These are phyloP conservation scores for Nymphicus hollandicus DNA, from an alignment of 2,113 vertebrate species.

Conservation along the genomic window DNA sequence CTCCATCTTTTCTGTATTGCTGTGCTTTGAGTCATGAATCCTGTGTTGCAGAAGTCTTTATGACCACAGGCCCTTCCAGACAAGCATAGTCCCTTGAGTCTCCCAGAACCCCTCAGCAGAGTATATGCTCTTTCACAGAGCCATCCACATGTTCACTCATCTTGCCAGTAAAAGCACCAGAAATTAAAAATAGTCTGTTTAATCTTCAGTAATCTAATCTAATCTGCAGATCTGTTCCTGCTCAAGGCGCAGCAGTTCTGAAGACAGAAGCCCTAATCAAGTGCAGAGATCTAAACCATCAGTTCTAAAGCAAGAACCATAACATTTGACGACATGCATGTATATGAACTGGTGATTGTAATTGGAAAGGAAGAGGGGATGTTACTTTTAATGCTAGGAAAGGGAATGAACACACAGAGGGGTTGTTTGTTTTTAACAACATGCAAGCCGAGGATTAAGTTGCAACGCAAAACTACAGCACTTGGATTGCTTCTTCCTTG, in stretches of 20 bases:
- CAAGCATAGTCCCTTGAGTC: neutral
- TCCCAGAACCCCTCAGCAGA: neutral
- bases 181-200: neutral
- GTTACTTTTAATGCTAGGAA: neutral
- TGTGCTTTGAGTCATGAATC: neutral
- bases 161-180: neutral
- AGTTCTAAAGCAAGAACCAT: neutral
- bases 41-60: neutral
- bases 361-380: neutral
- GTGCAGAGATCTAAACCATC: neutral
- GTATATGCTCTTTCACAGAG: neutral
- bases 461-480: neutral
- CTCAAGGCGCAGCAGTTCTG: neutral
- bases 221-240: neutral
- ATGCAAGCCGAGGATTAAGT: neutral
- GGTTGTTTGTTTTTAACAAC: neutral
- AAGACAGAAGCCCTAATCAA: neutral
- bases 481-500: neutral
- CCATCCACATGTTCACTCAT: neutral
- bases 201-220: neutral
- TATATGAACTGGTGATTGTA: neutral
- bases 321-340: neutral
- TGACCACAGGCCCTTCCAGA: neutral
- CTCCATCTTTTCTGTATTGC: neutral
- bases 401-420: neutral